These are phyloP conservation scores for Laodelphax striatellus DNA, from an alignment of 1,140 invertebrate genomes.

Conservation along the genomic window DNA sequence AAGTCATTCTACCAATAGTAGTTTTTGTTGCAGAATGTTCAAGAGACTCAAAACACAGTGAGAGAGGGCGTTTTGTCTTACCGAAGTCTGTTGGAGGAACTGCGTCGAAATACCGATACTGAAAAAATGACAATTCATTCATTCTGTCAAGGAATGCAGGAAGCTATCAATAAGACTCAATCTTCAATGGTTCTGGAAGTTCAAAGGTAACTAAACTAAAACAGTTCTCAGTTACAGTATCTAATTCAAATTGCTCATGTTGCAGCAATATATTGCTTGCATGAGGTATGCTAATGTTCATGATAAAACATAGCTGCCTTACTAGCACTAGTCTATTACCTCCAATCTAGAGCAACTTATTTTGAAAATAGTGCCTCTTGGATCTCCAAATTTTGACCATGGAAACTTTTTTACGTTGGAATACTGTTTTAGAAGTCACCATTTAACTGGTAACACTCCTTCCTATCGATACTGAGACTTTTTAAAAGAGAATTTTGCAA, in stretches of 20 bases:
- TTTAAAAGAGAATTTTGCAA: no score
- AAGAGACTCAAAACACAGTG: slow-evolving; percentile 48
- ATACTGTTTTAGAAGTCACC: no score
- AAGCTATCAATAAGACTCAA: slow-evolving; percentile 52
- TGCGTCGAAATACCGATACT: slow-evolving; percentile 48
- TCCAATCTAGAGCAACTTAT: no score
- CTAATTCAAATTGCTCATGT: neutral
- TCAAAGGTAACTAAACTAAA: slow-evolving; percentile 33
- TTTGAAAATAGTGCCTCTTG: no score
- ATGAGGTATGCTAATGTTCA: neutral
- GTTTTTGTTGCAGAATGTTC: slow-evolving; percentile 35
- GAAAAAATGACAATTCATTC: slow-evolving; percentile 52
- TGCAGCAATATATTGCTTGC: neutral
- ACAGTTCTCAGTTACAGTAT: neutral
- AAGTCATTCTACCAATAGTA: no score
- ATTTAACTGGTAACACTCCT: no score
- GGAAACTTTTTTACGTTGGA: no score
- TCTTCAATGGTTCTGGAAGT: slow-evolving; percentile 47
- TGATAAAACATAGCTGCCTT: no score
- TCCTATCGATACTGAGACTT: no score
- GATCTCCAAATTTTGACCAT: no score
- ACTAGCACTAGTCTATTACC: no score
- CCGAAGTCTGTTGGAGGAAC: slow-evolving; percentile 51
- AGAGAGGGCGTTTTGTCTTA: slow-evolving; percentile 48
- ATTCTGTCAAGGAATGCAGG: slow-evolving; percentile 53